Evolutionary conservation across 2,113 vertebrate genomes (phyloP).

Genomic region (Circaetus gallicus): DNA sequence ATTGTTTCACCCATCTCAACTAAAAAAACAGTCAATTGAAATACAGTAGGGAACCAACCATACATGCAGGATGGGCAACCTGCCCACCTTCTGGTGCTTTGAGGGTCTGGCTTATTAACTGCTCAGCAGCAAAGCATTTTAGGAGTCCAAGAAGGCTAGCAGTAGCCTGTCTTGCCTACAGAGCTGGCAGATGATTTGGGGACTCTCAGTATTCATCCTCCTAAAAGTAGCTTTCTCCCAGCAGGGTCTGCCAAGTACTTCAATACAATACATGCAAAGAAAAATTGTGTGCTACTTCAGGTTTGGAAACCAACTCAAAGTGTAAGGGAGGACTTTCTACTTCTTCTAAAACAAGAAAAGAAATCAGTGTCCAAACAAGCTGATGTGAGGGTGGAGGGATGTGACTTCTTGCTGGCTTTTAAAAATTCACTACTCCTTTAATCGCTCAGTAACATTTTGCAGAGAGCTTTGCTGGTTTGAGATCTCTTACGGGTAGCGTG

Average conservation of each 20-base stretch:
- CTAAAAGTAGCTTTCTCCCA: neutral
- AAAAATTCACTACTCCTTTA: neutral
- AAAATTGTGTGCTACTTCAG: neutral
- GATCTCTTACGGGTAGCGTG: neutral
- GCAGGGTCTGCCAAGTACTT: neutral
- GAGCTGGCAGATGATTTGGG: neutral
- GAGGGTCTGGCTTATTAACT: neutral
- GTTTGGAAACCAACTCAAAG: neutral
- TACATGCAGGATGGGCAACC: neutral
- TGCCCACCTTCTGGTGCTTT: neutral
- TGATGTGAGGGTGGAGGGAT: neutral
- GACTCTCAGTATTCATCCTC: neutral
- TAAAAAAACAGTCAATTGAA: neutral
- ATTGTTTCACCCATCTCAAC: neutral
- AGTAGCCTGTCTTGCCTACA: neutral
- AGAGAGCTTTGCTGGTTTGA: neutral
- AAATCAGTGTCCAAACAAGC: neutral
- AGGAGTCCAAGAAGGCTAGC: neutral
- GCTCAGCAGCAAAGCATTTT: neutral
- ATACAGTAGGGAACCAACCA: neutral
- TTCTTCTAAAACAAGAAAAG: neutral
- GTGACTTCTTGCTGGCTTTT: neutral
- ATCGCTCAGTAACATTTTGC: neutral
- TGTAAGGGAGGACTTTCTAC: neutral
- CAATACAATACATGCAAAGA: neutral